Evolutionary conservation across 2,113 vertebrate genomes (phyloP), one percentile per base, ranked within the genome.

Genomic region (Xiphophorus maculatus): DNA sequence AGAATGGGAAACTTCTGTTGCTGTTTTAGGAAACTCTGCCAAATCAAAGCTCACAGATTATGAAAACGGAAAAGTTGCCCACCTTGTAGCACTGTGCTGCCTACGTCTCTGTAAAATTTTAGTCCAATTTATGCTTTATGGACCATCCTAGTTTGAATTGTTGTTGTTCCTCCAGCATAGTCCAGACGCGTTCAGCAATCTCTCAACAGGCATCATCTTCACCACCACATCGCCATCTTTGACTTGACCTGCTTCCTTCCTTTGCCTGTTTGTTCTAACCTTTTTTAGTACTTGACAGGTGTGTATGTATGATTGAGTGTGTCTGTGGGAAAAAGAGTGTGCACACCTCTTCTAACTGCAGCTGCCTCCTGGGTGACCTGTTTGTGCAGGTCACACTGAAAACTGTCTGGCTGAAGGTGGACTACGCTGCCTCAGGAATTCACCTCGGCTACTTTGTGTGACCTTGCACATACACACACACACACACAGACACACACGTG

Each of bases 311-410:
- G 58, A 48, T 17, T 72, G 74, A 66, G 72, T 80, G 70, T 33
- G 42, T 71, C 48, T 76, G 69, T 76, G 63, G 22, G 7, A 0
- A 4, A 30, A 6, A 44, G 3, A 44, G 15, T 19, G 44, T 48
- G 15, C 15, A 19, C 17, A 22, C 42, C 13, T 48, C 44, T 19
- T 67, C 66, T 40, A 65, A 44, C 76, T 85, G 63, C 78, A 84
- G 83, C 76, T 87, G 81, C 74, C 71, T 83, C 54, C 27, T 54
- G 64, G 48, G 15, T 66, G 77, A 88, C 81, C 88, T 12, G 32
- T 82, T 44, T 60, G 68, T 63, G 15, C 44, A 73, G 79, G 83
- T 77, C 80, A 73, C 27, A 25, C 29, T 65, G 61, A 84, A 81
- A 79, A 81, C 72, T 74, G 73, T 82, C 69, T 60, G 29, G 28